Base-by-base conservation (phyloP, 2,797 vertebrate species). In the Rhinophrynus dorsalis region DNA sequence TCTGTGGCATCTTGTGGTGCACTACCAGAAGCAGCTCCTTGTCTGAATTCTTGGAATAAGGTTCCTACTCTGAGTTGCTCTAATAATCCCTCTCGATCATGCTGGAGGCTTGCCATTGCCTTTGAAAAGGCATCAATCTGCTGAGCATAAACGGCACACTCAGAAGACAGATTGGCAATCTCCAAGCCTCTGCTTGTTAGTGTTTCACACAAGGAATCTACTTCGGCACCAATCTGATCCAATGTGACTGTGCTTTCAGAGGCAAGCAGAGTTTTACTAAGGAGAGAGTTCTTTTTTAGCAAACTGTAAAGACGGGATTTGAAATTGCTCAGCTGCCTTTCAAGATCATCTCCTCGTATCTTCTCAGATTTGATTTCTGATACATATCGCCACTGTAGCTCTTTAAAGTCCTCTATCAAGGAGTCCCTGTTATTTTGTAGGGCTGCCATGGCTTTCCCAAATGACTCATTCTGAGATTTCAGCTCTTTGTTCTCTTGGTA, bases 51-150 rank as follows among this genome's bases (percentile, higher is more conserved):
- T 32, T 77, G 70, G 65, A 42, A 84, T 78, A 83, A 78, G 74
- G 82, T 90, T 81, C 86, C 80, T 11, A 64, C 78, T 29, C 77
- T 59, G 77, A 95, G 79, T 21, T 93, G 86, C 26, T 92, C 90
- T 71, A 93, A 72, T 83, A 94, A 76, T 72, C 90, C 78, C 79
- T 95, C 93, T 27, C 92, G 84, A 35, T 96, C 93, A 37, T 92
- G 86, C 50, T 95, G 94, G 35, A 96, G 89, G 73, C 93, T 94
- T 78, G 88, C 91, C 93, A 95, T 94, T 44, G 93, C 90, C 48
- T 86, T 92, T 75, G 93, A 92, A 83, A 95, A 94, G 0, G 94
- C 91, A 0, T 87, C 81, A 12, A 94, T 80, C 84, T 95, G 91
- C 50, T 88, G 81, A 77, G 61, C 75, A n/a, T 83, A 89, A 1